phyloP scores from a whole-genome alignment of 2,797 vertebrate genomes.

The Amphiprion clarkii region DNA sequence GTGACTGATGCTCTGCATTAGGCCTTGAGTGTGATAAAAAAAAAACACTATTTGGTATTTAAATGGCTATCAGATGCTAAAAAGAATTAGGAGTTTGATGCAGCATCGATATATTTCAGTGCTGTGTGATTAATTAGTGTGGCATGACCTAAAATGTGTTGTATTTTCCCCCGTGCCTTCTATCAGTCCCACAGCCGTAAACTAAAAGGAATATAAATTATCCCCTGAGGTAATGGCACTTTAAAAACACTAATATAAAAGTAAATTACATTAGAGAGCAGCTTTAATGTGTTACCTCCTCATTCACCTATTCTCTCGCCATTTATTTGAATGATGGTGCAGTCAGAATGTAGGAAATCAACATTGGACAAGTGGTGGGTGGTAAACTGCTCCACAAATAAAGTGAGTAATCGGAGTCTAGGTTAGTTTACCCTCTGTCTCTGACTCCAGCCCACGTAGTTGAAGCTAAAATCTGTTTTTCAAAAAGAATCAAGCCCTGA shows the following conservation, averaged over 20 bases:
- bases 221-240: constrained; percentile 24
- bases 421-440: background rate
- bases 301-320: background rate
- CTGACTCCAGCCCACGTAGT: background rate
- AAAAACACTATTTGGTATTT: background rate
- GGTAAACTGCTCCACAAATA: constrained; percentile 2
- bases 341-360: background rate
- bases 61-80: background rate
- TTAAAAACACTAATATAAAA: constrained; percentile 16
- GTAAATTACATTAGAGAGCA: constrained; percentile 3
- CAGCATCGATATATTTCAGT: background rate
- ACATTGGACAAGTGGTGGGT: background rate
- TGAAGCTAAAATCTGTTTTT: background rate
- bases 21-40: background rate
- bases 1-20: constrained; percentile 4
- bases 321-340: background rate
- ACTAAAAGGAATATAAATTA: constrained; percentile 36
- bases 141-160: constrained; percentile 34
- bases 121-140: constrained; percentile 22
- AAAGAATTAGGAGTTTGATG: constrained; percentile 11
- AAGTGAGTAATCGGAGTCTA: background rate
- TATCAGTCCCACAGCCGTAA: constrained; percentile 22
- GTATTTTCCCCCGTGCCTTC: constrained; percentile 31
- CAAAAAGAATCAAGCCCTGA: background rate
- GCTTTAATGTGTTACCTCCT: constrained; percentile 4